Percentiles rank a stretch among this genome's conserved stretches.
These are phyloP conservation scores for Pyrochroa serraticornis DNA, from an alignment of 2,888 invertebrate genomes.

Conservation along the genomic window DNA sequence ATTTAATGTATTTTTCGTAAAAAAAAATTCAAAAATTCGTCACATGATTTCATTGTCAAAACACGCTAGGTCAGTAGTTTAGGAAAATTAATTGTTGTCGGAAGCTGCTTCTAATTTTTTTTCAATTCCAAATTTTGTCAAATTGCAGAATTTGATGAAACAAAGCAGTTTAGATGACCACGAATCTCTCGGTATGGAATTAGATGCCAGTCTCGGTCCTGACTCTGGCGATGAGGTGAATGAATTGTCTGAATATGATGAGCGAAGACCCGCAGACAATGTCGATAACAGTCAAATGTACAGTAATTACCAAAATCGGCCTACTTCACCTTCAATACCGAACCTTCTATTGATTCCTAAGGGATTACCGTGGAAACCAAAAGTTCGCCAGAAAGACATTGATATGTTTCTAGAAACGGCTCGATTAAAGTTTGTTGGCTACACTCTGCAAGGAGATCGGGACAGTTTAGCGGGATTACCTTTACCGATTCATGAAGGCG, in stretches of 20 bases:
- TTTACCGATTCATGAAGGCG: constrained; percentile 95
- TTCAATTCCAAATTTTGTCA: not conserved
- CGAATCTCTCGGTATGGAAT: constrained; percentile 73
- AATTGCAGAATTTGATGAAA: constrained; percentile 78
- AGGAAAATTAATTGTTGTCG: constrained; percentile 22
- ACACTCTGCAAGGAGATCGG: constrained; percentile 84
- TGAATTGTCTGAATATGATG: constrained; percentile 63
- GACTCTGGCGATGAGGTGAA: constrained; percentile 65
- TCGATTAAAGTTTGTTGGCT: constrained; percentile 94
- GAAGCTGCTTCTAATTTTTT: not conserved
- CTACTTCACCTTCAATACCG: constrained; percentile 41
- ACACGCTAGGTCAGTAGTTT: no score
- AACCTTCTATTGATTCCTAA: constrained; percentile 37
- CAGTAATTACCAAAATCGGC: constrained; percentile 50
- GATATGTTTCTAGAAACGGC: constrained; percentile 91
- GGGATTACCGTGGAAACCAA: constrained; percentile 94
- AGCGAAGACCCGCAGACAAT: constrained; percentile 57
- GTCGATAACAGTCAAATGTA: constrained; percentile 51
- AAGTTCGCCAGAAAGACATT: constrained; percentile 92
- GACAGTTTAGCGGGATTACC: constrained; percentile 93
- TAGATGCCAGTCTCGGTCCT: constrained; percentile 65
- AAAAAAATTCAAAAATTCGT: no score
- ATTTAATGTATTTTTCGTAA: no score
- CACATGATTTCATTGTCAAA: no score
- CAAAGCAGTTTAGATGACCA: constrained; percentile 90